Evolutionary conservation across 2,888 invertebrate species (phyloP).

Genomic region (Drosophila vallismaia): DNA sequence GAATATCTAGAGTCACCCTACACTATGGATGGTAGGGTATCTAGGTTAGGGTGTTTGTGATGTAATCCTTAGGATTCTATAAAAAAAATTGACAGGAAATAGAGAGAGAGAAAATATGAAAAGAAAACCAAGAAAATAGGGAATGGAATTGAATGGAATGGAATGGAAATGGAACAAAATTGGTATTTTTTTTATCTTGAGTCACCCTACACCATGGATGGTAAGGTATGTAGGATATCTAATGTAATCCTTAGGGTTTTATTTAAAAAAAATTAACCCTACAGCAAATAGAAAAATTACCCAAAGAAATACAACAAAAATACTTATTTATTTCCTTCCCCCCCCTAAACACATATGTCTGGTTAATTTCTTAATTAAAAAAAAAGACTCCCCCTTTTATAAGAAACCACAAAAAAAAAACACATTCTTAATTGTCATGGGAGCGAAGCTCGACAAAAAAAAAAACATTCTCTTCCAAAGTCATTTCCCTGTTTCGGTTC

Average conservation of each 20-base stretch:
- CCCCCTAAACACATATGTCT: neutral
- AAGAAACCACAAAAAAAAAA: slow-evolving; percentile 25
- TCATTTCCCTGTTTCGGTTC: slow-evolving; percentile 23
- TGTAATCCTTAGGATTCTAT: slow-evolving; percentile 18
- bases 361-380: slow-evolving; percentile 24
- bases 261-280: too few relatives aligned
- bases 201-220: too few relatives aligned
- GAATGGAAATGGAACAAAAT: too few relatives aligned
- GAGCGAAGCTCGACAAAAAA: slow-evolving; percentile 32
- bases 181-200: too few relatives aligned
- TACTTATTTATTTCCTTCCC: neutral
- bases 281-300: too few relatives aligned
- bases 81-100: neutral
- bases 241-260: too few relatives aligned
- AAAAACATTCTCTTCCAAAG: slow-evolving; percentile 34
- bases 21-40: too few relatives aligned
- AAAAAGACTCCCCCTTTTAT: slow-evolving; percentile 8
- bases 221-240: too few relatives aligned
- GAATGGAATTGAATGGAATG: too few relatives aligned
- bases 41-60: slow-evolving; percentile 6
- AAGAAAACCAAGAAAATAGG: neutral
- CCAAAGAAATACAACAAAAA: too few relatives aligned
- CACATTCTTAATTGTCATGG: slow-evolving; percentile 49
- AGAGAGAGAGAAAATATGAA: neutral
- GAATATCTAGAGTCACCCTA: slow-evolving; percentile 21